Evolutionary conservation across 2,797 vertebrate species (phyloP).

Genomic region (Labroides dimidiatus): DNA sequence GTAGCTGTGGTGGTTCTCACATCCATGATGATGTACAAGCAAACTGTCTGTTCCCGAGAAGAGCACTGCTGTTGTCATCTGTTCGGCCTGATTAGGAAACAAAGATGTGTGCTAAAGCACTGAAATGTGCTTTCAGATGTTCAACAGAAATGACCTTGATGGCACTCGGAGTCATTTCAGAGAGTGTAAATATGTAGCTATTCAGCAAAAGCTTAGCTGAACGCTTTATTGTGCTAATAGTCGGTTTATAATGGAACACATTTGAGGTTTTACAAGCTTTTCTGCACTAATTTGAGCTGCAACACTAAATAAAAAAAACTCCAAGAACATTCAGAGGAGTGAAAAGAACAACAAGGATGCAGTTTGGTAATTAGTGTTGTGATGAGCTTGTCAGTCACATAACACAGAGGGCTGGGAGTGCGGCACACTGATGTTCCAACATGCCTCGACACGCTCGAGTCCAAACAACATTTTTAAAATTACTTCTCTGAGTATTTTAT

Average conservation of each 20-base stretch:
- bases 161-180: slow-evolving; percentile 14
- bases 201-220: slow-evolving; percentile 28
- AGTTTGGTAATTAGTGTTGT: slow-evolving; percentile 47
- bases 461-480: slow-evolving; percentile 21
- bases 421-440: not conserved
- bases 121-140: slow-evolving; percentile 1
- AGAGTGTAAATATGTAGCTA: slow-evolving; percentile 13
- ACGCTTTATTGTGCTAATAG: slow-evolving; percentile 22
- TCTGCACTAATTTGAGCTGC: slow-evolving; percentile 33
- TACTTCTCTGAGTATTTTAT: not conserved
- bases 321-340: slow-evolving; percentile 35
- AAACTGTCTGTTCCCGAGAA: slow-evolving; percentile 29
- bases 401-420: slow-evolving; percentile 4
- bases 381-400: slow-evolving; percentile 39
- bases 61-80: slow-evolving; percentile 16
- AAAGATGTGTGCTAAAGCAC: not conserved
- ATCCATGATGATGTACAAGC: slow-evolving; percentile 18
- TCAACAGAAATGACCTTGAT: slow-evolving; percentile 8
- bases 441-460: slow-evolving; percentile 11
- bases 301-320: slow-evolving; percentile 48
- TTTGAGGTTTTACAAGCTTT: slow-evolving; percentile 50
- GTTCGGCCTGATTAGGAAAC: slow-evolving; percentile 13
- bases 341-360: slow-evolving; percentile 46
- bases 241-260: slow-evolving; percentile 44
- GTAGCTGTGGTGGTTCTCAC: slow-evolving; percentile 34